Conservation (phyloP, 2,888 invertebrate species). For the Leptinotarsa haldemani region DNA sequence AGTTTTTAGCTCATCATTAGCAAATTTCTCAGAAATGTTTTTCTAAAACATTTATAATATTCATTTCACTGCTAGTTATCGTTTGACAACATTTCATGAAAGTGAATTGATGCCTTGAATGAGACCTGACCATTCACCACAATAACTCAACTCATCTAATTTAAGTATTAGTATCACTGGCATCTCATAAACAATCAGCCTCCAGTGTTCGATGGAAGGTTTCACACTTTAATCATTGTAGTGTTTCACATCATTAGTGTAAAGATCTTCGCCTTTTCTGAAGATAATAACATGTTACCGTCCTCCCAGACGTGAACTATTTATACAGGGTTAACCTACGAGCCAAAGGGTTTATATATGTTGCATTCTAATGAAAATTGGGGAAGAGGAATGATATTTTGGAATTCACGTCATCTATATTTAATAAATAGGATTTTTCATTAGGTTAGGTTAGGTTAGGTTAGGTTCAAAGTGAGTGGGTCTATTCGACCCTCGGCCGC, state of each 20-base stretch:
- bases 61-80: too few species aligned
- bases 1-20: too few species aligned
- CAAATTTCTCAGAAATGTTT: too few species aligned
- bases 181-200: slow-evolving; percentile 13
- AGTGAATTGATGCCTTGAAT: too few species aligned
- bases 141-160: slow-evolving; percentile 1
- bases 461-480: too few species aligned
- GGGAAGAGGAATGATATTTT: neutral
- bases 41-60: too few species aligned
- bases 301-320: neutral
- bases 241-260: slow-evolving; percentile 11
- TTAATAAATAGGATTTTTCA: too few species aligned
- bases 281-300: slow-evolving; percentile 11
- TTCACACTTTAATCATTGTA: slow-evolving; percentile 16
- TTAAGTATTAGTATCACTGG: slow-evolving; percentile 15
- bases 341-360: neutral
- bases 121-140: neutral
- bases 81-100: too few species aligned
- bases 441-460: too few species aligned
- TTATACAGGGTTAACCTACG: neutral
- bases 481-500: too few species aligned
- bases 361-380: neutral
- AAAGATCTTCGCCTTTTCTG: slow-evolving; percentile 2
- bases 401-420: too few species aligned
- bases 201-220: slow-evolving; percentile 7